Evolutionary conservation across 1,140 invertebrate genomes (phyloP), one percentile per base, ranked within the genome.

Genomic region (Lepidostoma basale): DNA sequence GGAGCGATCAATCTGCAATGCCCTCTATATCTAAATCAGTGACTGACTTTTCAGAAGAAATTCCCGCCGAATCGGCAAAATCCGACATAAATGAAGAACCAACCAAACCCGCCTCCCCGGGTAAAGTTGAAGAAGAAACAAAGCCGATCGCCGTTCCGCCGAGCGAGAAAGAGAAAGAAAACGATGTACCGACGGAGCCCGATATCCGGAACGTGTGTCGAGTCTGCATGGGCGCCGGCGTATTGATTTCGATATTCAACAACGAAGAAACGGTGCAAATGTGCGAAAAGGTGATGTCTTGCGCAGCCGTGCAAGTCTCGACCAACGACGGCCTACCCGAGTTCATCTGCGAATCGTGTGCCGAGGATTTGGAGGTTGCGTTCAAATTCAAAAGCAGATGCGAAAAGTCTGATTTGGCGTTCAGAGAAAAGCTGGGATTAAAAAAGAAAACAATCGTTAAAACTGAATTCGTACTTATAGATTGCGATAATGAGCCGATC

Each of bases 391-490:
- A 77, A 16, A 73, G 69, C 14, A 73, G 77, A 18, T 77, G 79
- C 62, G 78, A 81, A 59, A 73, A 68, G 9, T 80, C 79, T 0
- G 80, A 81, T 59, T 60, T 68, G 3, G 75, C 76, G 22, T 63
- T 81, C 22, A 74, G 80, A 54, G 78, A 77, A 49, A 78, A 77
- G 59, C 25, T 81, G n/a, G 79, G 79, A 10, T 76, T 77, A 52
- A 80, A 78, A 68, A 79, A 76, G 44, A 81, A 80, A 67, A 76
- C 79, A 2, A 72, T 78, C 0, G 70, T 77, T 1, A 77, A 77
- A 1, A 76, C 75, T 1, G 78, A 77, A 20, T 81, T 80, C 69
- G 79, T 81, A 22, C 75, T 81, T 3, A 79, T 81, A 10, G 80
- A 81, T 68, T 79, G 79, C 36, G 76, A 76, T 39, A 78, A 78